Evolutionary conservation across 30 jellyfish, hydroid and myxozoan genomes (phyloP).

Genomic region (Aurelia coerulea): DNA sequence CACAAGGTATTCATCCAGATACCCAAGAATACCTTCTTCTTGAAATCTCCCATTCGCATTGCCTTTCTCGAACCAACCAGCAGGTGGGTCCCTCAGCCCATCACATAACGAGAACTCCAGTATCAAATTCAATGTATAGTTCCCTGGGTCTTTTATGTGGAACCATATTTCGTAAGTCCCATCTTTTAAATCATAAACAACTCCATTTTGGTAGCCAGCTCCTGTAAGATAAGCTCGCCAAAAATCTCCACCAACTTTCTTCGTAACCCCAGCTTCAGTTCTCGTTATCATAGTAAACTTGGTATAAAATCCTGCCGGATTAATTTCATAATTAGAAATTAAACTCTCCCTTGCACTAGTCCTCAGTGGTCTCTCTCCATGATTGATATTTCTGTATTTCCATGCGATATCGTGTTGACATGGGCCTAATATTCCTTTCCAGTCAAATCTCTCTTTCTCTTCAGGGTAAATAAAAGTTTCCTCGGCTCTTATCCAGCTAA

Average conservation of each 20-base stretch:
- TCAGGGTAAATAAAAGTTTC: slow-evolving; percentile 30
- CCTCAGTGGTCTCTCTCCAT: neutral
- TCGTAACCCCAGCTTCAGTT: slow-evolving; percentile 36
- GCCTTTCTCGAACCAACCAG: slow-evolving; percentile 57
- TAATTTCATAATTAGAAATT: neutral
- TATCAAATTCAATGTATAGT: slow-evolving; percentile 28
- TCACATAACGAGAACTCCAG: slow-evolving; percentile 61
- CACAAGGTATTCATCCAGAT: slow-evolving; percentile 48
- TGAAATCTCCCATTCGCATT: slow-evolving; percentile 43
- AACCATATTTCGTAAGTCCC: slow-evolving; percentile 65
- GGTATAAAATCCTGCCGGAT: slow-evolving; percentile 35
- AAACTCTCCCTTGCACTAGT: slow-evolving; percentile 23
- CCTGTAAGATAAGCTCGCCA: slow-evolving; percentile 63
- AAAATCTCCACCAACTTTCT: slow-evolving; percentile 62
- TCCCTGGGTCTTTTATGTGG: slow-evolving; percentile 34
- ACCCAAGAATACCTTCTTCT: slow-evolving; percentile 51
- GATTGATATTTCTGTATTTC: slow-evolving; percentile 2
- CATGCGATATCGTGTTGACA: slow-evolving; percentile 35
- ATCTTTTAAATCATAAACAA: slow-evolving; percentile 45
- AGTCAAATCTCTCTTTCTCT: slow-evolving; percentile 41
- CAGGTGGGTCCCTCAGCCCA: slow-evolving; percentile 71
- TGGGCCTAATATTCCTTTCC: slow-evolving; percentile 52
- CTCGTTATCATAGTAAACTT: slow-evolving; percentile 13
- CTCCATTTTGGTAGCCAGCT: slow-evolving; percentile 12
- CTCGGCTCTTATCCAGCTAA: no score